Base-by-base conservation (phyloP, 2,888 invertebrate genomes). In the Hypomecis atomaria region DNA sequence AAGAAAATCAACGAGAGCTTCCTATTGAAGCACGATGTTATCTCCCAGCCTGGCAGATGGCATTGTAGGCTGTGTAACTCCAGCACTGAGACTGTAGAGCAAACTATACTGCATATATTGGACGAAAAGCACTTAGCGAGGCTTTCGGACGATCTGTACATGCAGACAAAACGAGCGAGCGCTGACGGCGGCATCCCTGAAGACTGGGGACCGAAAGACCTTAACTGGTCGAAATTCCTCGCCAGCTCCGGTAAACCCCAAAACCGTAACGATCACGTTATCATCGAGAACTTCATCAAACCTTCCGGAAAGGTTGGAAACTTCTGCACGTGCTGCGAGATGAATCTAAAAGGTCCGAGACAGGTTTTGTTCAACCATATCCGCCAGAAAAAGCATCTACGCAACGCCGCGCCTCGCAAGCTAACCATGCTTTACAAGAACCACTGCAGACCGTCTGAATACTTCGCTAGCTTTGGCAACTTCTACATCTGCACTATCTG, bases 311-410 rank as follows among this genome's bases (percentile, higher is more conserved):
- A 92, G 76, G 83, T 90, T 5, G 87, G 89, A 0, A 92, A 92
- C 68, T 89, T 84, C 62, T 92, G 92, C 66, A 82, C 85, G 0
- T 92, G 92, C 63, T 92, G 92, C 56, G 92, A 91, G 13, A 89
- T 92, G 88, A 90, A 87, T 0, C 57, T 92, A 49, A 92, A 92
- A 57, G 92, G 92, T 1, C 92, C 92, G 0, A 75, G 92, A 5
- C 92, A 92, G 71, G 90, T 92, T 33, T 72, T 92, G 0, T 92
- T 92, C 77, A 92, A 92, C 54, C 92, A 92, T 53, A 90, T 92
- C 5, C 88, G 92, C 0, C 92, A 92, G 75, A 92, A 92, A 75
- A 92, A 92, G 71, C 92, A 92, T 75, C 70, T 92, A 50, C 76
- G 92, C 5, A 92, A 92, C 74, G 90, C 92, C 0, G 92, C 92